Conservation (phyloP, 1,140 invertebrate genomes). For the Streblospio benedicti region DNA sequence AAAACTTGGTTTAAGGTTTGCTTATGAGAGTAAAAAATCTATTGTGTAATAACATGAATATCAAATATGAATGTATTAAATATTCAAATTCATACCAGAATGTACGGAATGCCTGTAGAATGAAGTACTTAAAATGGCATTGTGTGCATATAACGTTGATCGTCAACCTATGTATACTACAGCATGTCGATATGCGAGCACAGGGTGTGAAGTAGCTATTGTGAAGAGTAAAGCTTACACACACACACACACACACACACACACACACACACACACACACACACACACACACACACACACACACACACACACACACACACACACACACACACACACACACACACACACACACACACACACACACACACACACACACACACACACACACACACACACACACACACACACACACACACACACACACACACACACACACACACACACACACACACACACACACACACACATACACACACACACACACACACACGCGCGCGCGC, state of each 20-base stretch:
- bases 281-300: conserved; percentile 10
- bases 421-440: conserved; percentile 10
- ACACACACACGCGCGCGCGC: neutral
- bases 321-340: conserved; percentile 10
- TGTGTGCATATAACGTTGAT: too few species aligned
- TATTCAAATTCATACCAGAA: too few species aligned
- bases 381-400: conserved; percentile 10
- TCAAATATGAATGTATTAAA: too few species aligned
- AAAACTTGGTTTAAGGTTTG: too few species aligned
- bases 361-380: conserved; percentile 9
- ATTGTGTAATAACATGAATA: too few species aligned
- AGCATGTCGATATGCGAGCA: too few species aligned
- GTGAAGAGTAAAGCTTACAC: neutral
- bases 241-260: conserved; percentile 4
- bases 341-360: conserved; percentile 10
- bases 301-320: conserved; percentile 9
- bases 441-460: conserved; percentile 8
- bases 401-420: conserved; percentile 12
- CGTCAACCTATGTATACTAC: too few species aligned
- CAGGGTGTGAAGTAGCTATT: too few species aligned
- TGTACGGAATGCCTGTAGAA: too few species aligned
- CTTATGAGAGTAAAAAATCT: too few species aligned
- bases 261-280: conserved; percentile 6
- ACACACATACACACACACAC: conserved; percentile 10
- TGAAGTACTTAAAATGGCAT: too few species aligned